Conservation (phyloP, 2,797 vertebrate species). For the Orestias chungarensis region DNA sequence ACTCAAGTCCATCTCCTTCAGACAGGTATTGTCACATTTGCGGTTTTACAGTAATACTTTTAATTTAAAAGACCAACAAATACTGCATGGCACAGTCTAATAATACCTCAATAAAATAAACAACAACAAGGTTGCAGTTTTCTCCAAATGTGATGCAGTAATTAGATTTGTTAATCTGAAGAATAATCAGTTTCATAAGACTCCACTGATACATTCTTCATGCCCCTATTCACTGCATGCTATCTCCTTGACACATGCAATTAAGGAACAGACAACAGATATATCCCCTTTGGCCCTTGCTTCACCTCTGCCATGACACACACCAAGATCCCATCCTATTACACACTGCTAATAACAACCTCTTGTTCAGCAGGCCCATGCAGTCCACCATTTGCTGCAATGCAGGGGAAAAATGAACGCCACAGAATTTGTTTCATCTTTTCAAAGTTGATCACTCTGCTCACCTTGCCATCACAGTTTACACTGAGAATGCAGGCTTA, state of each 20-base stretch:
- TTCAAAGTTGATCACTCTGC: conserved; percentile 49
- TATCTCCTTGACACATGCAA: conserved; percentile 68
- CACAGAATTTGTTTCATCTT: conserved; percentile 54
- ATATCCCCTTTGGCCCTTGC: conserved; percentile 46
- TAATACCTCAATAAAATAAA: conserved; percentile 5
- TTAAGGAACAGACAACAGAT: conserved; percentile 66
- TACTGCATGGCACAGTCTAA: conserved; percentile 23
- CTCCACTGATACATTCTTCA: conserved; percentile 46
- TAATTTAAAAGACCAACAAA: conserved; percentile 52
- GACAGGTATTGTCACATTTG: conserved; percentile 68
- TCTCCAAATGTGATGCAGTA: conserved; percentile 34
- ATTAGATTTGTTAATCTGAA: conserved; percentile 44
- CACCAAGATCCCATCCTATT: conserved; percentile 44
- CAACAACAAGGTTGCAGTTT: conserved; percentile 23
- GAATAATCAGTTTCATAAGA: conserved; percentile 56
- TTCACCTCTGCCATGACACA: conserved; percentile 46
- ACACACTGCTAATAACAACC: conserved; percentile 63
- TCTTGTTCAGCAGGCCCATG: conserved; percentile 46
- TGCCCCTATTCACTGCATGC: conserved; percentile 38
- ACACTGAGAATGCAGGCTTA: conserved; percentile 42
- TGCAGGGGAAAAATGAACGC: conserved; percentile 63
- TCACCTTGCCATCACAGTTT: conserved; percentile 48
- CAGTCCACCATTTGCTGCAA: conserved; percentile 73
- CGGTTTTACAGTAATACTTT: conserved; percentile 47
- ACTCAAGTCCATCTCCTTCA: conserved; percentile 66